Evolutionary conservation across 2,888 invertebrate species (phyloP).

Genomic region (Plebejus argus): DNA sequence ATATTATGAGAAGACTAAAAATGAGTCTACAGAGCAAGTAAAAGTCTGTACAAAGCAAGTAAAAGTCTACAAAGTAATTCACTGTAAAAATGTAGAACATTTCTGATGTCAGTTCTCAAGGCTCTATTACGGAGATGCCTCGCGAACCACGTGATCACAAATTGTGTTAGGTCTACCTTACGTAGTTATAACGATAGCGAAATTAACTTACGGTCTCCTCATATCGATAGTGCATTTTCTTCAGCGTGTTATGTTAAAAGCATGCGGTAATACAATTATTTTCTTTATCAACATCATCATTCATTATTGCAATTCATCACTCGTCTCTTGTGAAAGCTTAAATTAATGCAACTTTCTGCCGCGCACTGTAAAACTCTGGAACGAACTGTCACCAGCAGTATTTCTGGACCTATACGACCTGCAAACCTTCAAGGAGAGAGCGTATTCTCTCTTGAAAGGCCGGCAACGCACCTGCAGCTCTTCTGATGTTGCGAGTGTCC

Average conservation of each 20-base stretch:
- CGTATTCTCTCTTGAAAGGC: too few relatives aligned
- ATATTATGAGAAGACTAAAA: too few relatives aligned
- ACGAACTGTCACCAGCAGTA: too few relatives aligned
- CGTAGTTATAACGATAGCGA: constrained; percentile 12
- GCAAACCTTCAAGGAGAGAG: too few relatives aligned
- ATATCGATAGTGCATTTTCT: constrained; percentile 25
- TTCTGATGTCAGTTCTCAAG: not conserved
- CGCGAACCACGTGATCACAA: constrained; percentile 16
- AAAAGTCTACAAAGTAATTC: not conserved
- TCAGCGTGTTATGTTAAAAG: not conserved
- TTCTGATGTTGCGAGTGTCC: too few relatives aligned
- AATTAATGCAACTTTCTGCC: too few relatives aligned
- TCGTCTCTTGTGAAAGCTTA: too few relatives aligned
- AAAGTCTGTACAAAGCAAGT: too few relatives aligned
- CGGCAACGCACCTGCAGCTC: too few relatives aligned
- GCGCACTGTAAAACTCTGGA: too few relatives aligned
- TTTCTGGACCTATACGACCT: too few relatives aligned
- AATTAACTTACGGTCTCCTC: constrained; percentile 27
- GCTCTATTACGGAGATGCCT: not conserved
- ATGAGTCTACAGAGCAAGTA: too few relatives aligned
- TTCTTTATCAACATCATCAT: not conserved
- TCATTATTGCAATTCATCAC: not conserved
- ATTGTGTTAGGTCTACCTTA: constrained; percentile 20
- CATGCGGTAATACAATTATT: not conserved
- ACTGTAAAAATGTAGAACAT: not conserved